Evolutionary conservation across 2,113 vertebrate species (phyloP).

Genomic region (Camarhynchus parvulus): DNA sequence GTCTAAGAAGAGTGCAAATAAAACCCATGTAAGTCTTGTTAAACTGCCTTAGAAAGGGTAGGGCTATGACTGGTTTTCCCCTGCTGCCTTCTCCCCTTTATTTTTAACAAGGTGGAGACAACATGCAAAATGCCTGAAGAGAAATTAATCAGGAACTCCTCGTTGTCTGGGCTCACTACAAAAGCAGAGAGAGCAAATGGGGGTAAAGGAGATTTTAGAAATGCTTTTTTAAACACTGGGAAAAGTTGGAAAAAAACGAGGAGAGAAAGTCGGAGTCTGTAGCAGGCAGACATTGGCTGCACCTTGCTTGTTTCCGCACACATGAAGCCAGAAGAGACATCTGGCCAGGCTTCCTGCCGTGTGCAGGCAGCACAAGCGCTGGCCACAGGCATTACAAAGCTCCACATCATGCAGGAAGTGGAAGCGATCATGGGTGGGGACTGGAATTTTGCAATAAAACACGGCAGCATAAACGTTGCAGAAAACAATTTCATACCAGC

Average conservation of each 20-base stretch:
- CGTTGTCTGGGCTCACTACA: not conserved
- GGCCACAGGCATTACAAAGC: not conserved
- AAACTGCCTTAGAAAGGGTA: not conserved
- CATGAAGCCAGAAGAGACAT: not conserved
- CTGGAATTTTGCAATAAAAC: not conserved
- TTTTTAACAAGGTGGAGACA: not conserved
- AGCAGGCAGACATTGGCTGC: not conserved
- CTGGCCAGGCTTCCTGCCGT: not conserved
- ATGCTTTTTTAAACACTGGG: not conserved
- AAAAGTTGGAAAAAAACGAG: not conserved
- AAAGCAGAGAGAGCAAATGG: accelerated
- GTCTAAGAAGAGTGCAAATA: not conserved
- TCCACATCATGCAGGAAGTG: constrained; percentile 8
- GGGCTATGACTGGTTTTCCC: not conserved
- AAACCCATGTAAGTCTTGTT: not conserved
- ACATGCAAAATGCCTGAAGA: not conserved
- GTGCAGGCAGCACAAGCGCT: not conserved
- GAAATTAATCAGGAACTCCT: not conserved
- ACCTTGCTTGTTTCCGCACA: not conserved
- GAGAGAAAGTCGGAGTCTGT: not conserved
- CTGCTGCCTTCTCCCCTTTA: not conserved
- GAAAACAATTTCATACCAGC: not conserved
- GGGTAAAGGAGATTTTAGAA: not conserved
- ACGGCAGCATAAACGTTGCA: not conserved
- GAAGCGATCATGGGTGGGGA: not conserved